Evolutionary conservation across 1,140 invertebrate genomes (phyloP).

Genomic region (Drosophila sp.): DNA sequence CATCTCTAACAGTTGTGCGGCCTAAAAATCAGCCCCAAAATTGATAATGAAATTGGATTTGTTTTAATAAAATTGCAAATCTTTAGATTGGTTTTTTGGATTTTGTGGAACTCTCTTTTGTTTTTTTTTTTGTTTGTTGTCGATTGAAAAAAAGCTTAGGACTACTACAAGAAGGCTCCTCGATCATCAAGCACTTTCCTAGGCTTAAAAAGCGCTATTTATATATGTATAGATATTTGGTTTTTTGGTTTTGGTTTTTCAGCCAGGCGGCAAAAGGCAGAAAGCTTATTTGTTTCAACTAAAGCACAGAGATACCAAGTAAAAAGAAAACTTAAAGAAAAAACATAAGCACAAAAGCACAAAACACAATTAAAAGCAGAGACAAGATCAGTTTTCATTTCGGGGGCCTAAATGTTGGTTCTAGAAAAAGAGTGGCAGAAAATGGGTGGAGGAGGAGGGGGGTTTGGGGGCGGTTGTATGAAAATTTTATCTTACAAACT

Average conservation of each 20-base stretch:
- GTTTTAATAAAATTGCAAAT: slow-evolving; percentile 18
- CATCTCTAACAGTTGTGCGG: slow-evolving; percentile 64
- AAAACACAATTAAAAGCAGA: slow-evolving; percentile 66
- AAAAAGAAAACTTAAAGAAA: slow-evolving; percentile 57
- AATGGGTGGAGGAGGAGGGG: not conserved
- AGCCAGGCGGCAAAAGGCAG: slow-evolving; percentile 4
- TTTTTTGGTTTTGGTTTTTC: slow-evolving; percentile 9
- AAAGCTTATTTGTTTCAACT: slow-evolving; percentile 6
- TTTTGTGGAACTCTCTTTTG: slow-evolving; percentile 16
- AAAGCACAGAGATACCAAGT: slow-evolving; percentile 67
- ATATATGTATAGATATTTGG: slow-evolving; percentile 13
- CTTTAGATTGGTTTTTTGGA: slow-evolving; percentile 28
- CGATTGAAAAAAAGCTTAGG: slow-evolving; percentile 13
- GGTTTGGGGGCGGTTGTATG: slow-evolving; percentile 10
- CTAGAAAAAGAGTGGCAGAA: slow-evolving; percentile 10
- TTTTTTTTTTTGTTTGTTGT: slow-evolving; percentile 3
- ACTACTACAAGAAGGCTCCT: slow-evolving; percentile 18
- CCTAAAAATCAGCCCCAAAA: slow-evolving; percentile 62
- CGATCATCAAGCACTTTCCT: slow-evolving; percentile 14
- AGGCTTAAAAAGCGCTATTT: slow-evolving; percentile 15
- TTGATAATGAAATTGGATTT: slow-evolving; percentile 34
- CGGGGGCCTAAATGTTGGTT: slow-evolving; percentile 11
- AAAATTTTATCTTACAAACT: slow-evolving; percentile 51
- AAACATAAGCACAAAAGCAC: slow-evolving; percentile 69
- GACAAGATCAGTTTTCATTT: slow-evolving; percentile 57